These are phyloP conservation scores for Tapirus indicus DNA, from an alignment of 2,797 vertebrate species.

Conservation along the genomic window DNA sequence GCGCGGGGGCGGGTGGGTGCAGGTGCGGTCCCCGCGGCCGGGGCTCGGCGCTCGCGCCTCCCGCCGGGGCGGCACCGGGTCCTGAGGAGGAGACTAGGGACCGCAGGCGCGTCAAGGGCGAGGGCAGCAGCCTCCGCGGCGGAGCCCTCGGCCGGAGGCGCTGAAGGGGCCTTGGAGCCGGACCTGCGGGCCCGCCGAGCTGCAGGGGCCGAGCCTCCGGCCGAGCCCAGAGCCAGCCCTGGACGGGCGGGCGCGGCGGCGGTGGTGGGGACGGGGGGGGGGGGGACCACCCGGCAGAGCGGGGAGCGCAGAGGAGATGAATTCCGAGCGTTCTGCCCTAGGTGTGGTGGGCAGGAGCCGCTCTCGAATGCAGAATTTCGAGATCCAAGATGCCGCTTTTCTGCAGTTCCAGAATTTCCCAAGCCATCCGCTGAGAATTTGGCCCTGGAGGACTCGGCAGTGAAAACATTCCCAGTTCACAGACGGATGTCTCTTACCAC, in stretches of 20 bases:
- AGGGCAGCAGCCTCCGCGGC: not conserved
- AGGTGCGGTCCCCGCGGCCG: not conserved
- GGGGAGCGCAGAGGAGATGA: not conserved
- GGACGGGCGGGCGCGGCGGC: not conserved
- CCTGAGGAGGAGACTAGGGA: not conserved
- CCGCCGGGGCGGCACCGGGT: not conserved
- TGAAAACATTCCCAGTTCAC: not conserved
- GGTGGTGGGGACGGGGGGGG: too few species aligned
- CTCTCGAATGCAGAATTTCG: not conserved
- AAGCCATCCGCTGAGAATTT: not conserved
- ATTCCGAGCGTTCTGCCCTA: not conserved
- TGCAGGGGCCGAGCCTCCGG: not conserved
- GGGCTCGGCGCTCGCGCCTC: not conserved
- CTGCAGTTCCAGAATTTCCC: not conserved
- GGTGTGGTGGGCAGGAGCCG: not conserved
- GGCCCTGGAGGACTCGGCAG: not conserved
- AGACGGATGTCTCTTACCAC: not conserved
- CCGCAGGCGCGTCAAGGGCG: conserved; percentile 1
- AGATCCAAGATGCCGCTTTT: not conserved
- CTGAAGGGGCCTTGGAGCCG: not conserved
- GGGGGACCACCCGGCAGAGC: not conserved
- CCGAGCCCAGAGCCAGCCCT: not conserved
- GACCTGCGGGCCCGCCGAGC: not conserved
- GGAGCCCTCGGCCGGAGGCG: not conserved
- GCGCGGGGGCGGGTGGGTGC: not conserved